Conservation (phyloP, 2,888 invertebrate genomes). For the Osmoderma eremita region DNA sequence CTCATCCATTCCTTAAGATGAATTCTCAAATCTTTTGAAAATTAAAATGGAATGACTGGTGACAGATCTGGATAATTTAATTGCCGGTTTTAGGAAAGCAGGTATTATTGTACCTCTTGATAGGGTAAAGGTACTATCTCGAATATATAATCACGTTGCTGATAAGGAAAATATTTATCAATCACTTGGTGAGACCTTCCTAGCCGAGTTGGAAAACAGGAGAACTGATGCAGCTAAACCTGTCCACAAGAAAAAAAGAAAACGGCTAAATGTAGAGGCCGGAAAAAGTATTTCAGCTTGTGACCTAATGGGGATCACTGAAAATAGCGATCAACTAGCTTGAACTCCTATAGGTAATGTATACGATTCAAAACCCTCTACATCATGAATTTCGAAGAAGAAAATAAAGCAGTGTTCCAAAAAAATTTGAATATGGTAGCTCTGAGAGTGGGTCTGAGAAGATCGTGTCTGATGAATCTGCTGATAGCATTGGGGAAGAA, state of each 20-base stretch:
- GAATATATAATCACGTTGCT: neutral
- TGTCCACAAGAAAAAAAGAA: neutral
- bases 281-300: neutral
- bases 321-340: too few relatives aligned
- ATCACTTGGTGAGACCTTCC: neutral
- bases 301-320: neutral
- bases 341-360: too few relatives aligned
- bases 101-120: neutral
- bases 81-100: neutral
- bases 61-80: neutral
- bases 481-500: too few relatives aligned
- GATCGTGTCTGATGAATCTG: too few relatives aligned
- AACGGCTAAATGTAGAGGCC: neutral
- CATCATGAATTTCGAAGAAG: too few relatives aligned
- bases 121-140: too few relatives aligned
- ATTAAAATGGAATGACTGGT: neutral
- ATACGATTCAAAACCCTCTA: too few relatives aligned
- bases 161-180: neutral
- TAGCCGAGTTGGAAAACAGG: neutral
- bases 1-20: neutral
- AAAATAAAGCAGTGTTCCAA: too few relatives aligned
- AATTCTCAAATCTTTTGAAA: neutral
- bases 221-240: neutral
- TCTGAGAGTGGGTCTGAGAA: too few relatives aligned
- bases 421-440: too few relatives aligned